Percentiles rank a stretch among this genome's conserved stretches.
These are phyloP conservation scores for Eudasyphora cyanicolor DNA, from an alignment of 2,888 invertebrate genomes.

Conservation along the genomic window DNA sequence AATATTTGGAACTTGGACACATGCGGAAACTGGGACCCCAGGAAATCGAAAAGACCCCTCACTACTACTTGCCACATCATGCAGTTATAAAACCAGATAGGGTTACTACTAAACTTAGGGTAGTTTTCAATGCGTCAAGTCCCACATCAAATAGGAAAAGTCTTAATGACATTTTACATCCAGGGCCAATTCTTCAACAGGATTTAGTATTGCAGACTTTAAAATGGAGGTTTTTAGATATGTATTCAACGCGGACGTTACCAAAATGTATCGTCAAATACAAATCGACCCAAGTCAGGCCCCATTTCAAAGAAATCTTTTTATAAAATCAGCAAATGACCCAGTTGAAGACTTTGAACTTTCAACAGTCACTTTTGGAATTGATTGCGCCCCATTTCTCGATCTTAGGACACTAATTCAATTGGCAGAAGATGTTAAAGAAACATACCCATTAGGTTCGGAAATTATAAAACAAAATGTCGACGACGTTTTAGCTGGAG, in stretches of 20 bases:
- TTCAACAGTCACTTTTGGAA: slow-evolving; percentile 1
- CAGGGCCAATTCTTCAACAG: too few relatives aligned
- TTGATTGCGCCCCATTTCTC: not conserved
- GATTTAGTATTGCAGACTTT: too few relatives aligned
- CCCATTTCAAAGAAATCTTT: not conserved
- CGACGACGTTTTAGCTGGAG: slow-evolving; percentile 26
- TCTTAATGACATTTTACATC: too few relatives aligned
- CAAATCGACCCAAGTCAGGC: not conserved
- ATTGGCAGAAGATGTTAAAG: not conserved
- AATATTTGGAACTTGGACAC: too few relatives aligned
- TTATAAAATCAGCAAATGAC: too few relatives aligned
- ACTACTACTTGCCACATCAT: too few relatives aligned
- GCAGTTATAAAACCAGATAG: too few relatives aligned
- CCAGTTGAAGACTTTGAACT: not conserved
- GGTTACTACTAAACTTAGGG: too few relatives aligned
- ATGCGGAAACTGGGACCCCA: too few relatives aligned
- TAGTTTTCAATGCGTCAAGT: too few relatives aligned
- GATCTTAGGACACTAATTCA: not conserved
- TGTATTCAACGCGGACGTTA: not conserved
- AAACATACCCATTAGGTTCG: not conserved
- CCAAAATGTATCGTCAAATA: not conserved
- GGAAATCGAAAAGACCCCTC: too few relatives aligned
- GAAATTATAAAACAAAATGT: not conserved
- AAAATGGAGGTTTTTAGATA: not conserved
- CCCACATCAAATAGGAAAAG: too few relatives aligned